phyloP scores from a whole-genome alignment of 1,140 invertebrate genomes.

The Drosophila asahinai region DNA sequence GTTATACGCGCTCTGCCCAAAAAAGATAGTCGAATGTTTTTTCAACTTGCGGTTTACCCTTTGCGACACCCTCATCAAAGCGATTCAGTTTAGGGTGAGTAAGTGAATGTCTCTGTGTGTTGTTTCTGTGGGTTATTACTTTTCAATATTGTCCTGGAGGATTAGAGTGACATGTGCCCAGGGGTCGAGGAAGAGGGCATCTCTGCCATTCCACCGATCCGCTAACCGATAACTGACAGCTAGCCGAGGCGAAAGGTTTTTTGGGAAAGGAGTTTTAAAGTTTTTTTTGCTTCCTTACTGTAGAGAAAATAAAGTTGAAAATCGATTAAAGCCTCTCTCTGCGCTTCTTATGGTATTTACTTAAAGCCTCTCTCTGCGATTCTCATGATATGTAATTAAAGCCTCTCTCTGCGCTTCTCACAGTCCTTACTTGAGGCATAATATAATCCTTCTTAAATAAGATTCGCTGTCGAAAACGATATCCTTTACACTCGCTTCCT shows the following conservation, averaged over 20 bases:
- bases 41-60: constrained; percentile 74
- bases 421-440: not conserved
- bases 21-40: constrained; percentile 76
- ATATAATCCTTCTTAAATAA: not conserved
- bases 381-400: not conserved
- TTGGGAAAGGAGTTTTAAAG: not conserved
- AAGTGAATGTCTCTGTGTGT: constrained; percentile 50
- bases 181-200: constrained; percentile 34
- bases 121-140: constrained; percentile 84
- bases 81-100: constrained; percentile 22
- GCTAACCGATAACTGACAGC: constrained; percentile 24
- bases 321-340: not conserved
- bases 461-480: not conserved
- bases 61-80: constrained; percentile 69
- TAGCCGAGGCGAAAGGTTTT: not conserved
- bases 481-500: not conserved
- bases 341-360: not conserved
- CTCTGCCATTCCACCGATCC: not conserved
- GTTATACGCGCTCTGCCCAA: constrained; percentile 60
- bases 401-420: not conserved
- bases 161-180: constrained; percentile 77
- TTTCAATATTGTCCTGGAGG: constrained; percentile 84
- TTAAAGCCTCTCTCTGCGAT: not conserved
- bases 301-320: not conserved
- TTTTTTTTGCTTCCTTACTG: not conserved